Base-by-base conservation (phyloP, 2,888 invertebrate species). In the Erebia ligea region DNA sequence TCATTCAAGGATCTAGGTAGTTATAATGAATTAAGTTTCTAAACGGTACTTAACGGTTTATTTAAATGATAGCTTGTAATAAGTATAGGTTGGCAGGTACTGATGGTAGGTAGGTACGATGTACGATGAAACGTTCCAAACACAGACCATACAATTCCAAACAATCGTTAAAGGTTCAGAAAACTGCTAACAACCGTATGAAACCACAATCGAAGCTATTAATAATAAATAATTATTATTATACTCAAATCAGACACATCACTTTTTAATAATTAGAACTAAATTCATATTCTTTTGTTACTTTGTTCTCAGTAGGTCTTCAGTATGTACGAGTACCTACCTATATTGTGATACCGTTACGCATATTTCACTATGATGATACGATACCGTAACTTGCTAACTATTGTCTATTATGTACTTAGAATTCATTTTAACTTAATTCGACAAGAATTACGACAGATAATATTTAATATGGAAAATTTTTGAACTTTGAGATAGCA, bases 181-280 rank as follows among this genome's bases (percentile, higher is more conserved):
- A 17, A 61, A 10, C 48, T 61, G 10, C 21, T 69, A 66, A 59
- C 19, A 65, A 65, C 59, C 19, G 48, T 34, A 17, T 34, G 25
- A 59, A 34, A 34, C 15, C 19, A 54, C 42, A 19, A 50, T 71
- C 45, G 54, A 71, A 64, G 25, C 48, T 59, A 50, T 57, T 40
- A 68, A n/a, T n/a, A n/a, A n/a, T n/a, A 65, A 58, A 63, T 67
- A 67, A 67, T 67, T 61, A 71, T 64, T 68, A 70, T 73, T 70
- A 68, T 68, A 56, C 68, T 42, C 56, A 61, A 67, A 67, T 75
- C 69, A 64, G 66, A 70, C 65, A 84, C 81, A 84, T 78, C 81
- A 76, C 78, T 82, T 81, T 84, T 78, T 84, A 82, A 84, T 85
- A 82, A 25, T 25, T 3, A 79, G 77, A 77, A 79, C 19, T 56